phyloP scores from a whole-genome alignment of 2,113 vertebrate species.

The Quiscalus mexicanus region DNA sequence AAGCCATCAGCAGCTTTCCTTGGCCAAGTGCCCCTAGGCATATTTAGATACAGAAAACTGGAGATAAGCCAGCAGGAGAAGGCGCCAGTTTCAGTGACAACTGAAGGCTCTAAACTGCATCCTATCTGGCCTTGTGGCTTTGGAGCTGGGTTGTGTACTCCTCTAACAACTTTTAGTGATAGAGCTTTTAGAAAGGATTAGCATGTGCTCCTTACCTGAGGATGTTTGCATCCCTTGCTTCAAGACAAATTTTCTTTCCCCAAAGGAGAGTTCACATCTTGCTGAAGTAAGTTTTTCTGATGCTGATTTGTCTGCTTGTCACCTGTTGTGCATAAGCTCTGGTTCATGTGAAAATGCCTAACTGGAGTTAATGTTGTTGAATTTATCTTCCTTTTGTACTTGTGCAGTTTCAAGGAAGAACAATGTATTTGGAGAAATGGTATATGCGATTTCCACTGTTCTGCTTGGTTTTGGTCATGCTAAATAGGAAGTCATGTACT shows the following conservation, averaged over 20 bases:
- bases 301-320: background rate
- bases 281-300: background rate
- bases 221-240: background rate
- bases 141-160: background rate
- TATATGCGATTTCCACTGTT: constrained; percentile 28
- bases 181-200: background rate
- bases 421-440: background rate
- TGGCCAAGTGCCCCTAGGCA: background rate
- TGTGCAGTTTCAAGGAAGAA: background rate
- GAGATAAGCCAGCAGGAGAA: background rate
- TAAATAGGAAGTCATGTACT: constrained; percentile 54
- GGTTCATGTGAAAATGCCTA: constrained; percentile 17
- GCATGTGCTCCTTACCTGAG: background rate
- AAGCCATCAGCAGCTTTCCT: background rate
- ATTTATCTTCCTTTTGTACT: constrained; percentile 15
- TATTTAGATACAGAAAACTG: background rate
- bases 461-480: constrained; percentile 60
- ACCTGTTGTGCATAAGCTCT: background rate
- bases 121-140: background rate
- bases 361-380: constrained; percentile 25
- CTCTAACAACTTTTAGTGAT: background rate
- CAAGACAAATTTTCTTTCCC: background rate
- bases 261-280: background rate
- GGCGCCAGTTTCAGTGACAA: background rate
- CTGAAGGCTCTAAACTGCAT: background rate